Evolutionary conservation across 2,797 vertebrate species (phyloP), one percentile per base, ranked within the genome.

Genomic region (Danio aesculapii): DNA sequence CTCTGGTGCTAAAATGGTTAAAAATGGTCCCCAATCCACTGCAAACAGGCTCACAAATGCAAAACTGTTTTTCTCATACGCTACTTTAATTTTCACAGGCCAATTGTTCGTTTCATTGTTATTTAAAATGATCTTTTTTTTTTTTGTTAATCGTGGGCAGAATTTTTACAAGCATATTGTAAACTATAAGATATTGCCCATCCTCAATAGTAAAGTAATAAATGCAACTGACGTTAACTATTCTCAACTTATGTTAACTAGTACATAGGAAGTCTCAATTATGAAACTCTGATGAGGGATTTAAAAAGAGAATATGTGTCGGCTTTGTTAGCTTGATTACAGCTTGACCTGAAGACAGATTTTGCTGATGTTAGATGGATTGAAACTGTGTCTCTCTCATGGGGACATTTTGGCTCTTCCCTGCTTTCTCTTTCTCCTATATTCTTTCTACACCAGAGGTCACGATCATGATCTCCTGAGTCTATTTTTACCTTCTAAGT

Each of bases 401-500:
- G 82, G 87, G 76, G 44, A 53, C 21, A 76, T 12, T 84, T 85
- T 63, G 59, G 67, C 44, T 71, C 61, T 57, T 6, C 64, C 39
- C 41, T 46, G 68, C 62, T 79, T 79, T 84, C 62, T 66, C 78
- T 83, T 67, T 77, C 81, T 82, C 55, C 53, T 80, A 86, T 80
- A 86, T 81, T 81, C 77, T 77, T 79, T 84, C 80, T 70, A n/a
- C 11, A 41, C 75, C 68, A 57, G 55, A 82, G 87, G 80, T 87
- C 17, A 14, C 21, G 72, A 74, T 78, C 75, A 87, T 53, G 83
- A 87, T 87, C 84, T 84, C 76, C 81, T 83, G 58, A 8, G 58
- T 81, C 77, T 92, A 88, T 91, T 88, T 90, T 88, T 86, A 87
- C 68, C 77, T 61, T 47, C 66, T 88, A 88, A 91, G 79, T 85